Conservation (phyloP, 2,113 vertebrate genomes). For the Cairina moschata region DNA sequence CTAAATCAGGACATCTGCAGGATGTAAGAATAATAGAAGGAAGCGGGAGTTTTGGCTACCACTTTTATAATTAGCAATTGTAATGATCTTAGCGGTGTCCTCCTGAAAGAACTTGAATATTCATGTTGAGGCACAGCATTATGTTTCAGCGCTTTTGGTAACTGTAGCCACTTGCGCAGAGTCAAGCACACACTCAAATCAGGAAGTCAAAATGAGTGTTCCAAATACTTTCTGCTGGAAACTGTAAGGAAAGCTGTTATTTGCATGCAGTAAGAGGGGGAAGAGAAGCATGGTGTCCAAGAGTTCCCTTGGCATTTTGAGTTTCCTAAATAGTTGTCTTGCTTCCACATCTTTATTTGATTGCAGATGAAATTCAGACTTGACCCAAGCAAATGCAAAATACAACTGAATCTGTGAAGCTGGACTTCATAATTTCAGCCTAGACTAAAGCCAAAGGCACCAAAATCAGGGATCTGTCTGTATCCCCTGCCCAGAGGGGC, state of each 20-base stretch:
- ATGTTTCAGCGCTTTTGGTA: conserved; percentile 34
- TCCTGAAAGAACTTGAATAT: conserved; percentile 57
- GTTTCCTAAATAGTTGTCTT: conserved; percentile 1
- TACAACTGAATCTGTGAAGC: background rate
- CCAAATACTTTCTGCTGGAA: conserved; percentile 38
- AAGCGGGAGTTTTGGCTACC: conserved; percentile 64
- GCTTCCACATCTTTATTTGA: background rate
- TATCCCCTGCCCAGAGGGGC: fast-evolving
- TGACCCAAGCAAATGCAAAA: conserved; percentile 2
- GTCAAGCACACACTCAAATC: conserved; percentile 50
- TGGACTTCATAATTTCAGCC: background rate
- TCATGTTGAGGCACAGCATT: conserved; percentile 24
- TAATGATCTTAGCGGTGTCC: conserved; percentile 63
- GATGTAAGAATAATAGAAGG: conserved; percentile 80
- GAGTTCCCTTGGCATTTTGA: conserved; percentile 10
- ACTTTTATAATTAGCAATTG: conserved; percentile 77
- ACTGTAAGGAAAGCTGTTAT: conserved; percentile 60
- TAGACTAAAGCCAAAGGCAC: background rate
- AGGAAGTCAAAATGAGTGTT: conserved; percentile 41
- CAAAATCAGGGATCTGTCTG: background rate
- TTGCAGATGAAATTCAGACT: background rate
- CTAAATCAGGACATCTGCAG: conserved; percentile 78
- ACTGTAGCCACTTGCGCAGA: conserved; percentile 39
- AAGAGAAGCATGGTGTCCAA: background rate
- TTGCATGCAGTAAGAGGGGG: conserved; percentile 49